These are phyloP conservation scores for Meloidogyne chitwoodi DNA, from an alignment of 1,140 invertebrate species.

Conservation along the genomic window DNA sequence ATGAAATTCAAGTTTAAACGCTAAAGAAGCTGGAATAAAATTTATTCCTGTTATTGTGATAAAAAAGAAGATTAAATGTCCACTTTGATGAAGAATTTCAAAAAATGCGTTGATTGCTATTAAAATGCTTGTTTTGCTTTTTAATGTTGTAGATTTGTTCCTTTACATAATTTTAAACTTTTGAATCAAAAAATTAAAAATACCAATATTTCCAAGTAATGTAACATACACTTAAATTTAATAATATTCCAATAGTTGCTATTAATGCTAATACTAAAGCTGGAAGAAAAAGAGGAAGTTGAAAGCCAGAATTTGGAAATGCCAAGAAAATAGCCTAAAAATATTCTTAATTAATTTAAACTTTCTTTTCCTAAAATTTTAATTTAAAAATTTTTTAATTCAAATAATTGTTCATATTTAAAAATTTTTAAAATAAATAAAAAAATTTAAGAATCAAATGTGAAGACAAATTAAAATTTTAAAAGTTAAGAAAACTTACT, in stretches of 20 bases:
- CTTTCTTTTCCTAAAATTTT: no score
- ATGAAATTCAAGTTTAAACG: neutral
- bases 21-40: neutral
- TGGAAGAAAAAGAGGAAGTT: neutral
- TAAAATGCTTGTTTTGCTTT: neutral
- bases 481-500: no score
- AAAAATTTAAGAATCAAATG: no score
- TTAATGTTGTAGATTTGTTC: neutral
- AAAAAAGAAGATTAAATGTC: neutral
- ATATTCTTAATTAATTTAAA: no score
- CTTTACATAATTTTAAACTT: neutral
- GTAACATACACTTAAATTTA: neutral
- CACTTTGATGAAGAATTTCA: constrained; percentile 3
- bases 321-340: neutral
- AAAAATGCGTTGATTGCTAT: neutral
- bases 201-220: neutral
- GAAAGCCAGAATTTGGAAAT: neutral
- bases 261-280: neutral
- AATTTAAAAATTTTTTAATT: no score
- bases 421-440: no score
- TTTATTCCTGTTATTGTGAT: neutral
- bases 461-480: no score
- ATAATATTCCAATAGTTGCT: neutral
- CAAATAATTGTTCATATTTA: no score
- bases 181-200: neutral